These are phyloP conservation scores for Stictonetta naevosa DNA, from an alignment of 2,113 vertebrate genomes.

Conservation along the genomic window DNA sequence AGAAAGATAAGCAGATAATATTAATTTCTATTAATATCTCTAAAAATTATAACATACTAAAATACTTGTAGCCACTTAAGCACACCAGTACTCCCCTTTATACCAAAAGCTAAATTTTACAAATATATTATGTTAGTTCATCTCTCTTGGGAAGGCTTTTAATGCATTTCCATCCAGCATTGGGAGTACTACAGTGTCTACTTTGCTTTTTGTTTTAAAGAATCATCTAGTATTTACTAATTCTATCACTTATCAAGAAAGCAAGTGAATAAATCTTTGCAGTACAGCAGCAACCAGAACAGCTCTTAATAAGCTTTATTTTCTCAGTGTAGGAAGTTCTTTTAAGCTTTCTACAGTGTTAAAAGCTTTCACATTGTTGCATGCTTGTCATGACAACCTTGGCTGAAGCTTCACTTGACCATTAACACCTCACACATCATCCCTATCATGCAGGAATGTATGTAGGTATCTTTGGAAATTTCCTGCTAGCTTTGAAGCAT, in stretches of 20 bases:
- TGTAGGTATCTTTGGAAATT: not conserved
- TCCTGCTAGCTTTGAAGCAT: not conserved
- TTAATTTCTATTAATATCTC: slow-evolving; percentile 30
- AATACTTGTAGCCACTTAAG: not conserved
- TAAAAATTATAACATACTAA: not conserved
- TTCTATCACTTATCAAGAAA: not conserved
- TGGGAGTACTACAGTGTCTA: not conserved
- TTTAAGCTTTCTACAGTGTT: not conserved
- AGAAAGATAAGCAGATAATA: not conserved
- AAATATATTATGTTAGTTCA: not conserved
- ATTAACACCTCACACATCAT: not conserved
- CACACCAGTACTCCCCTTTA: not conserved
- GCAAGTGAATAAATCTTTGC: not conserved
- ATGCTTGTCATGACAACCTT: not conserved
- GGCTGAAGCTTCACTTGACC: not conserved
- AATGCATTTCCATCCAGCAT: not conserved
- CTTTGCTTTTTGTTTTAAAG: not conserved
- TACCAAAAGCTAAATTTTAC: not conserved
- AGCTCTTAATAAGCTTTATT: not conserved
- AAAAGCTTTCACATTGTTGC: not conserved
- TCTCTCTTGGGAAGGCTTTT: not conserved
- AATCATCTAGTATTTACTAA: not conserved
- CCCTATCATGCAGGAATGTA: not conserved
- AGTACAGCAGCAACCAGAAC: not conserved
- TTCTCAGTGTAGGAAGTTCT: not conserved